Conservation (phyloP, 2,888 invertebrate genomes). For the Leistus spinibarbis region DNA sequence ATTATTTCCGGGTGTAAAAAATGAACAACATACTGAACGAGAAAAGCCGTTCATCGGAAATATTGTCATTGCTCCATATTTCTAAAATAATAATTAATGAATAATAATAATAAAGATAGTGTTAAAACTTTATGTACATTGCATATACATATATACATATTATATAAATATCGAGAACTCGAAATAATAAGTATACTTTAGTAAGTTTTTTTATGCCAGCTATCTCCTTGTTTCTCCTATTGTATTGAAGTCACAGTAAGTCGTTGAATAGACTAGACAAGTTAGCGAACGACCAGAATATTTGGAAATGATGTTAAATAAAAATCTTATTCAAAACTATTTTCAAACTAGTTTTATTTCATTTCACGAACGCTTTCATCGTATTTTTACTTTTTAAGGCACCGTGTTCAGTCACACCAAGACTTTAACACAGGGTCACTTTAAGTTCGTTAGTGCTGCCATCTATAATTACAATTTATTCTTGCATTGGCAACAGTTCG, state of each 20-base stretch:
- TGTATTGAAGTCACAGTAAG: slow-evolving; percentile 31
- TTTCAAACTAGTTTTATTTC: neutral
- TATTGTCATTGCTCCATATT: slow-evolving; percentile 57
- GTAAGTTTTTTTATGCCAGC: slow-evolving; percentile 35
- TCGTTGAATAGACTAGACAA: slow-evolving; percentile 27
- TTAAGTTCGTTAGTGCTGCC: no score
- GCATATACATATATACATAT: slow-evolving; percentile 55
- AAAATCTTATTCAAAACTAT: slow-evolving; percentile 31
- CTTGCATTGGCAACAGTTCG: neutral
- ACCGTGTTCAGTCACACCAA: no score
- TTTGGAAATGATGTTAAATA: slow-evolving; percentile 31
- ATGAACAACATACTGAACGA: neutral
- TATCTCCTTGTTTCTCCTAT: slow-evolving; percentile 28
- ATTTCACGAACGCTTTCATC: neutral
- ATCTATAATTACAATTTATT: neutral
- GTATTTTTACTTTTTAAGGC: no score
- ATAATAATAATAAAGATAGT: slow-evolving; percentile 54
- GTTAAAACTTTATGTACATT: slow-evolving; percentile 57
- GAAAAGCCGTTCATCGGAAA: slow-evolving; percentile 50
- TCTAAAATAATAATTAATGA: slow-evolving; percentile 17
- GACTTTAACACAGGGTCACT: no score
- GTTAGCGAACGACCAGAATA: slow-evolving; percentile 33
- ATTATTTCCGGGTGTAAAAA: neutral
- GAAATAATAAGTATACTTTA: slow-evolving; percentile 41
- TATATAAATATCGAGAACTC: slow-evolving; percentile 36